Percentiles rank a stretch among this genome's conserved stretches.
These are phyloP conservation scores for Bombycilla garrulus DNA, from an alignment of 2,113 vertebrate species.

Conservation along the genomic window DNA sequence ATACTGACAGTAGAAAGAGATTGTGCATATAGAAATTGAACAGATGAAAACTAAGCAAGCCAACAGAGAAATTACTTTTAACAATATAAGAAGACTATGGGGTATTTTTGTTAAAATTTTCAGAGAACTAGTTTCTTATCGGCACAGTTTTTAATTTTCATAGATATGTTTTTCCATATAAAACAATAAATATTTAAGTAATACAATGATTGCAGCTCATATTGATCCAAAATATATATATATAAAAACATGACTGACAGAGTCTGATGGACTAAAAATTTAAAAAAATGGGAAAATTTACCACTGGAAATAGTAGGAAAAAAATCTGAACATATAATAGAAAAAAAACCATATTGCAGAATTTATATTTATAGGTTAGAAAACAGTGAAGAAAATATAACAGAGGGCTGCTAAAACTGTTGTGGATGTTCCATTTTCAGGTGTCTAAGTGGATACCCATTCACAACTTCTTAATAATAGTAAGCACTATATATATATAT, in stretches of 20 bases:
- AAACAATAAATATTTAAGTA: not conserved
- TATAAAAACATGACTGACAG: not conserved
- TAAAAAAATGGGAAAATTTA: not conserved
- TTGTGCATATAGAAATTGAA: not conserved
- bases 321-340: not conserved
- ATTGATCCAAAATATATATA: not conserved
- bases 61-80: not conserved
- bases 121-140: not conserved
- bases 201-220: not conserved
- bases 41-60: not conserved
- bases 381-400: not conserved
- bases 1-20: not conserved
- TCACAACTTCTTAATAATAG: not conserved
- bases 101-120: not conserved
- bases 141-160: not conserved
- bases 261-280: not conserved
- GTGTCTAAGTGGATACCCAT: not conserved
- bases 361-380: not conserved
- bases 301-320: not conserved
- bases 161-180: not conserved
- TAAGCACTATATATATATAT: not conserved
- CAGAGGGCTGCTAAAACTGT: not conserved
- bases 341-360: accelerated
- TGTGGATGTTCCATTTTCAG: not conserved
- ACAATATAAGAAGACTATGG: not conserved